These are phyloP conservation scores for Orchesella cincta DNA, from an alignment of 1,140 invertebrate species.

Conservation along the genomic window DNA sequence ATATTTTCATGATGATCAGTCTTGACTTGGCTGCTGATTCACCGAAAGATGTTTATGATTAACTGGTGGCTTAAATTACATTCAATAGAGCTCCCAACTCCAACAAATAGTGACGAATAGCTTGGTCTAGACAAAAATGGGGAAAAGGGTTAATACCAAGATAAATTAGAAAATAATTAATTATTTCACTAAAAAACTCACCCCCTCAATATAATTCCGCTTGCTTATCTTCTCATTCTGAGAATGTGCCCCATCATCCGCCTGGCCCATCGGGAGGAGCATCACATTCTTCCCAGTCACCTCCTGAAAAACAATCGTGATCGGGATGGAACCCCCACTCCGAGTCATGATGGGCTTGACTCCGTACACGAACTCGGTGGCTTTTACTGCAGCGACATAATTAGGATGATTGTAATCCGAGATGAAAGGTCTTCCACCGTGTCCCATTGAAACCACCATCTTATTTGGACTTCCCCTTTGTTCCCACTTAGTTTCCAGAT, in stretches of 20 bases:
- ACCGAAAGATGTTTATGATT: too few relatives aligned
- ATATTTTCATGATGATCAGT: too few relatives aligned
- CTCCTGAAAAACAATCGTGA: slow-evolving; percentile 83
- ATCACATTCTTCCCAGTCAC: slow-evolving; percentile 90
- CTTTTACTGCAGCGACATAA: slow-evolving; percentile 82
- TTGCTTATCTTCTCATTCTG: slow-evolving; percentile 96
- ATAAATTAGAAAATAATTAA: too few relatives aligned
- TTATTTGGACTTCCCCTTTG: slow-evolving; percentile 80
- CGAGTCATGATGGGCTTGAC: slow-evolving; percentile 91
- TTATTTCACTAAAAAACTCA: too few relatives aligned
- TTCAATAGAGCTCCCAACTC: too few relatives aligned
- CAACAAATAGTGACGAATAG: too few relatives aligned
- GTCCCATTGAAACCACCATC: slow-evolving; percentile 68
- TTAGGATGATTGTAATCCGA: slow-evolving; percentile 89
- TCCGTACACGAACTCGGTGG: slow-evolving; percentile 85
- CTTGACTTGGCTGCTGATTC: too few relatives aligned
- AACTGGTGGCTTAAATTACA: too few relatives aligned
- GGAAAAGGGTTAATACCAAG: too few relatives aligned
- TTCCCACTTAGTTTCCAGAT: slow-evolving; percentile 69
- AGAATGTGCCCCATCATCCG: slow-evolving; percentile 96
- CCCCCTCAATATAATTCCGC: slow-evolving; percentile 90
- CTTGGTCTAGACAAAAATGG: too few relatives aligned
- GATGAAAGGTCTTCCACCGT: slow-evolving; percentile 87
- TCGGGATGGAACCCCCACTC: slow-evolving; percentile 94
- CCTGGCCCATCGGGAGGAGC: slow-evolving; percentile 76